Evolutionary conservation across 1,140 invertebrate genomes (phyloP).

Genomic region (Bombus sibiricus): DNA sequence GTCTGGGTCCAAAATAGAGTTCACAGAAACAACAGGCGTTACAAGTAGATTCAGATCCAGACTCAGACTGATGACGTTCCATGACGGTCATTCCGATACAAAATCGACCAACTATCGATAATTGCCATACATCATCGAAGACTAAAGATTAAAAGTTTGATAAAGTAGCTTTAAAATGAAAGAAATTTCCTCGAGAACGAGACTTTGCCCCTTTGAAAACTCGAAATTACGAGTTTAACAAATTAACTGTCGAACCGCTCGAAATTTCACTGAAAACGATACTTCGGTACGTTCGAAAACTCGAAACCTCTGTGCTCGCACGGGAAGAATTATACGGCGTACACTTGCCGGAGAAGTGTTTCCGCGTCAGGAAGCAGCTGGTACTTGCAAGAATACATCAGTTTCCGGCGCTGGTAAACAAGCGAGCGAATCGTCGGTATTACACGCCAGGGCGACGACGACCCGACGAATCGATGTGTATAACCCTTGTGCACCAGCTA

Average conservation of each 20-base stretch:
- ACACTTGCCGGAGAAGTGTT: not conserved
- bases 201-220: not conserved
- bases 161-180: not conserved
- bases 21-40: not conserved
- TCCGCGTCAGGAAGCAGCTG: constrained; percentile 26
- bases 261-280: not conserved
- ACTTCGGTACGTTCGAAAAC: not conserved
- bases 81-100: too few species aligned
- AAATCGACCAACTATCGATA: too few species aligned
- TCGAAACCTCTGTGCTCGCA: not conserved
- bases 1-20: too few species aligned
- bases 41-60: not conserved
- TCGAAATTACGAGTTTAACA: not conserved
- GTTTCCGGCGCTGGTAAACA: constrained; percentile 39
- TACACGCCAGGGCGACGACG: not conserved
- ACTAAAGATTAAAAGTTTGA: not conserved
- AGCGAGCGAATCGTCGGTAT: not conserved
- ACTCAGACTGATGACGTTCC: too few species aligned
- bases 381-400: constrained; percentile 33
- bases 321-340: not conserved
- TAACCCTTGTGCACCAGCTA: not conserved
- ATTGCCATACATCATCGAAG: not conserved
- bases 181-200: not conserved
- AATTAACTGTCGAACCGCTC: not conserved
- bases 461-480: constrained; percentile 23